Evolutionary conservation across 2,797 vertebrate species (phyloP).

Genomic region (Manis javanica): DNA sequence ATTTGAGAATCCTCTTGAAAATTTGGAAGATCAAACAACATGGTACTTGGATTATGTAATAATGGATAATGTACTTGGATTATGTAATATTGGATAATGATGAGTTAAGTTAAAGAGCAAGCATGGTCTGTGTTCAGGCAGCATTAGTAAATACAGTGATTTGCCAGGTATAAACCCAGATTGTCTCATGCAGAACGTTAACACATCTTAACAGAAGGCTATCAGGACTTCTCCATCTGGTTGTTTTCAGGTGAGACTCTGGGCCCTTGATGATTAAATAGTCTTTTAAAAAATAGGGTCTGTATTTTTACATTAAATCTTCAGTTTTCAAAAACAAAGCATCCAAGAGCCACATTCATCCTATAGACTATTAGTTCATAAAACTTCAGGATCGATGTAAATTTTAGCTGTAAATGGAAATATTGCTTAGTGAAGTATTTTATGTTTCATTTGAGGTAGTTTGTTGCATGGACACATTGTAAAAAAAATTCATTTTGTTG

Average conservation of each 20-base stretch:
- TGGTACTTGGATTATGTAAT: background rate
- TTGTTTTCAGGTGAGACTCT: constrained; percentile 57
- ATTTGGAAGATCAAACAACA: background rate
- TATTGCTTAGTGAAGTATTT: background rate
- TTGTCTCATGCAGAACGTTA: background rate
- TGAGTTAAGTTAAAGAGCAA: background rate
- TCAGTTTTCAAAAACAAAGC: background rate
- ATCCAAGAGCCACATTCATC: background rate
- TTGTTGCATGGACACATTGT: background rate
- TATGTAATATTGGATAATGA: background rate
- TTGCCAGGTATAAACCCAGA: background rate
- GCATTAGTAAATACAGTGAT: background rate
- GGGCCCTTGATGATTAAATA: background rate
- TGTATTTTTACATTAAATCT: background rate
- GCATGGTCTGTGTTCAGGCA: background rate
- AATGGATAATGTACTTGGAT: background rate
- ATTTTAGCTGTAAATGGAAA: background rate
- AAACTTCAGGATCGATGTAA: constrained; percentile 10
- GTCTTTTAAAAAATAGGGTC: background rate
- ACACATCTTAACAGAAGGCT: constrained; percentile 4
- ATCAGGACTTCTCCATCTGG: background rate
- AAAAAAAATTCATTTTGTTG: background rate
- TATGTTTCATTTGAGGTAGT: constrained; percentile 44
- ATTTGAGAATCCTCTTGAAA: constrained; percentile 30
- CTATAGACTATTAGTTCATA: background rate